Evolutionary conservation across 2,888 invertebrate species (phyloP).

Genomic region (Odontomyia ornata): DNA sequence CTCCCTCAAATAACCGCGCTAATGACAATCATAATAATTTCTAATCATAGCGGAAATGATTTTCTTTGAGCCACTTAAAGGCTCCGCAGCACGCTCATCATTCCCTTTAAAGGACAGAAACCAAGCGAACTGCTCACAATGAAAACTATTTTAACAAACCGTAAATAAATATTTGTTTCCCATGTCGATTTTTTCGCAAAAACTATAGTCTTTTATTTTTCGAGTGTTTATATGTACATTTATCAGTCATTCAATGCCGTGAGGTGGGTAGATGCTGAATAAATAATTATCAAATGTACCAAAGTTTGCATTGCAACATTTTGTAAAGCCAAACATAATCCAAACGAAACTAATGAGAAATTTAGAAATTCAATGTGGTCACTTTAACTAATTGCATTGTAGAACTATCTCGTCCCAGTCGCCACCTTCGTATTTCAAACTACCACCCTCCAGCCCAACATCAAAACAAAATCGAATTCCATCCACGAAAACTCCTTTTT

Average conservation of each 20-base stretch:
- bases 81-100: too few species aligned
- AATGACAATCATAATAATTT: too few species aligned
- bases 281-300: neutral
- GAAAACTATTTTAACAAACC: too few species aligned
- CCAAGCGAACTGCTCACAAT: too few species aligned
- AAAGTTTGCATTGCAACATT: neutral
- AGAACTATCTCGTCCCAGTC: neutral
- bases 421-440: neutral
- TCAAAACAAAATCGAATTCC: slow-evolving; percentile 30
- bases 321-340: neutral
- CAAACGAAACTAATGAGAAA: slow-evolving; percentile 28
- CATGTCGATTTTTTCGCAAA: too few species aligned
- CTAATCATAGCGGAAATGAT: too few species aligned
- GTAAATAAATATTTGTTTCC: too few species aligned
- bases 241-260: neutral
- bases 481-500: slow-evolving; percentile 20
- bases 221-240: neutral
- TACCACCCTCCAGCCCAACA: neutral
- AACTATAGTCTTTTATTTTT: too few species aligned
- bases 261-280: neutral
- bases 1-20: too few species aligned
- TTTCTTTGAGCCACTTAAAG: too few species aligned
- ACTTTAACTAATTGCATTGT: slow-evolving; percentile 42
- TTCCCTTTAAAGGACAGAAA: too few species aligned
- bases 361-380: slow-evolving; percentile 24